A percentile compares a stretch with the other conserved stretches of the same genome.
Evolutionary conservation across 2,888 invertebrate species (phyloP).

Genomic region (Coronaproctus castanopsis): DNA sequence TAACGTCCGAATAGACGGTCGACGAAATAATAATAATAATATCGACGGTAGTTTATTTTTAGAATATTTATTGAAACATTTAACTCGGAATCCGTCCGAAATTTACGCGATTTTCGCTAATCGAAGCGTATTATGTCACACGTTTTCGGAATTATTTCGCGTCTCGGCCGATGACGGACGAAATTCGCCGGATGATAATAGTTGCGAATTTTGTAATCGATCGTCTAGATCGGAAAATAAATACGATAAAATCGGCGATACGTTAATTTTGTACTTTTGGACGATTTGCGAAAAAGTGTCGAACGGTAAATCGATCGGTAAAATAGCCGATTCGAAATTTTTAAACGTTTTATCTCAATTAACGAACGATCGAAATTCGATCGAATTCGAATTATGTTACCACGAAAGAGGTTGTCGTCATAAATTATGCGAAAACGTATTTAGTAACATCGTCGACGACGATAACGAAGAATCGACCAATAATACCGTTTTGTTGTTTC

Average conservation of each 20-base stretch:
- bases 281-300: background rate
- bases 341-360: background rate
- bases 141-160: background rate
- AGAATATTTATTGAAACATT: background rate
- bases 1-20: constrained; percentile 6
- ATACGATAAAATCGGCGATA: background rate
- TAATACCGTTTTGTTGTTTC: background rate
- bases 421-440: constrained; percentile 1
- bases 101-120: background rate
- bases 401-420: background rate
- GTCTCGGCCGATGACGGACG: background rate
- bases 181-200: background rate
- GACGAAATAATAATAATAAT: constrained; percentile 15
- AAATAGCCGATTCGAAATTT: background rate
- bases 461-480: background rate
- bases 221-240: background rate
- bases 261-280: background rate
- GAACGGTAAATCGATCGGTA: background rate
- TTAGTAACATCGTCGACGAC: constrained; percentile 1
- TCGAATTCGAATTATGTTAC: constrained; percentile 5
- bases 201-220: background rate
- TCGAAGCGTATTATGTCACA: background rate
- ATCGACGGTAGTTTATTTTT: background rate
- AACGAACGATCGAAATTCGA: background rate
- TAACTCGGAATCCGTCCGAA: background rate